These are phyloP conservation scores for Tubulanus polymorphus DNA, from an alignment of 2,888 invertebrate species.

Conservation along the genomic window DNA sequence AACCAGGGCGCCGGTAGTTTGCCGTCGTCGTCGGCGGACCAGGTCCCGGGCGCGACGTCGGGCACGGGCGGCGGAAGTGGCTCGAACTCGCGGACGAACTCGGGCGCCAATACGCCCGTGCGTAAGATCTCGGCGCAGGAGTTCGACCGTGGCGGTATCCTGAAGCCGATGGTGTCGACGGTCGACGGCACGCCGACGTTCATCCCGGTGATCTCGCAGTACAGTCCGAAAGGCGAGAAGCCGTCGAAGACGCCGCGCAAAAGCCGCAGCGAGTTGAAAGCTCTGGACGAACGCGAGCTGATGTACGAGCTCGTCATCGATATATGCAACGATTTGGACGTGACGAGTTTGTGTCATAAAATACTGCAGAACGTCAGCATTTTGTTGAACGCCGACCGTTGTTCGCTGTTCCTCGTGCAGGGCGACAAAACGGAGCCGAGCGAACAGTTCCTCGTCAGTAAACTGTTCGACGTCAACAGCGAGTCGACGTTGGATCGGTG, in stretches of 20 bases:
- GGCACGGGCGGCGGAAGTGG: slow-evolving; percentile 35
- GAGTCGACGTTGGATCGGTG: slow-evolving; percentile 67
- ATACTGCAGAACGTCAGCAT: slow-evolving; percentile 51
- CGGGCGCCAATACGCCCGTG: slow-evolving; percentile 89
- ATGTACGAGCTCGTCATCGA: slow-evolving; percentile 52
- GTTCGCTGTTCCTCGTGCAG: slow-evolving; percentile 52
- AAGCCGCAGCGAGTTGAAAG: slow-evolving; percentile 58
- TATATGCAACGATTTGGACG: slow-evolving; percentile 51
- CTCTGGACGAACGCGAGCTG: slow-evolving; percentile 48
- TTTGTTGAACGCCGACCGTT: slow-evolving; percentile 48
- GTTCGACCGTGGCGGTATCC: slow-evolving; percentile 84
- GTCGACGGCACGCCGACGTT: slow-evolving; percentile 93
- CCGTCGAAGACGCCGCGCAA: slow-evolving; percentile 47
- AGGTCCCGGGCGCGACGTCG: background rate
- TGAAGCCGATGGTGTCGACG: slow-evolving; percentile 83
- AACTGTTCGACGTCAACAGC: slow-evolving; percentile 48
- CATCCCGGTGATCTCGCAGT: slow-evolving; percentile 58
- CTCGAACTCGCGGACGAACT: slow-evolving; percentile 62
- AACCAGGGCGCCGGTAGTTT: slow-evolving; percentile 31
- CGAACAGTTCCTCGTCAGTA: slow-evolving; percentile 60
- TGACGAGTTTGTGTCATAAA: slow-evolving; percentile 49
- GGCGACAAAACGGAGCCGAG: slow-evolving; percentile 48
- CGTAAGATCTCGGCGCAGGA: slow-evolving; percentile 92
- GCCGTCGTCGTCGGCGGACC: slow-evolving; percentile 14
- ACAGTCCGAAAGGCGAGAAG: slow-evolving; percentile 9